A percentile compares a stretch with the other conserved stretches of the same genome.
phyloP scores from a whole-genome alignment of 2,888 invertebrate species.

The Meteorus colon region DNA sequence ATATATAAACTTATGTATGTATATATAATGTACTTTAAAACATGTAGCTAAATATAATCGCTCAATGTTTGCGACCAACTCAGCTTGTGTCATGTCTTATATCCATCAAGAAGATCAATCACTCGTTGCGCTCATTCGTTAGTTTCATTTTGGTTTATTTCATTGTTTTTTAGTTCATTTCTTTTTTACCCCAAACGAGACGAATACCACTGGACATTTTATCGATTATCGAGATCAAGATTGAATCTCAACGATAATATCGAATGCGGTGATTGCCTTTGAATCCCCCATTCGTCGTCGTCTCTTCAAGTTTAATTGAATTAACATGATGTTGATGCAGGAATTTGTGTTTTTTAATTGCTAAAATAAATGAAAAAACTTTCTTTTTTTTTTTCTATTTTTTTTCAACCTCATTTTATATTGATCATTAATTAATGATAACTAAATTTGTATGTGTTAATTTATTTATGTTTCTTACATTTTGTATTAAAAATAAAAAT shows the following conservation, averaged over 20 bases:
- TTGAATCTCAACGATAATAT: constrained; percentile 23
- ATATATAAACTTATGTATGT: not conserved
- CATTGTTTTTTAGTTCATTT: not conserved
- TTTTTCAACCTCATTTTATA: not conserved
- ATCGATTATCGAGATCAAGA: constrained; percentile 40
- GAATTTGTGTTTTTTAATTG: constrained; percentile 17
- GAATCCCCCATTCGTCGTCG: constrained; percentile 1
- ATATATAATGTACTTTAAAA: not conserved
- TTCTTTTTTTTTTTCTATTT: not conserved
- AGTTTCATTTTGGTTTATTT: not conserved
- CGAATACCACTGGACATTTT: constrained; percentile 21
- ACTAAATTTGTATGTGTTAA: no score
- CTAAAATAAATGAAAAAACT: not conserved
- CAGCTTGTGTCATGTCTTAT: constrained; percentile 21
- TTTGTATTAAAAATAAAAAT: not conserved
- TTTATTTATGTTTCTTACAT: no score
- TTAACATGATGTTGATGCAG: constrained; percentile 6
- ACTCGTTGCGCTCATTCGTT: constrained; percentile 18
- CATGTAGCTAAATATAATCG: not conserved
- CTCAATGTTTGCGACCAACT: constrained; percentile 8
- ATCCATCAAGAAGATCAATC: constrained; percentile 27
- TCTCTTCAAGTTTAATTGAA: constrained; percentile 9
- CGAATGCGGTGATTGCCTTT: constrained; percentile 14
- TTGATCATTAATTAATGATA: not conserved
- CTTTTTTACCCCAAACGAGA: constrained; percentile 6